phyloP scores from a whole-genome alignment of 2,113 vertebrate species.

The Hemibagrus wyckioides region DNA sequence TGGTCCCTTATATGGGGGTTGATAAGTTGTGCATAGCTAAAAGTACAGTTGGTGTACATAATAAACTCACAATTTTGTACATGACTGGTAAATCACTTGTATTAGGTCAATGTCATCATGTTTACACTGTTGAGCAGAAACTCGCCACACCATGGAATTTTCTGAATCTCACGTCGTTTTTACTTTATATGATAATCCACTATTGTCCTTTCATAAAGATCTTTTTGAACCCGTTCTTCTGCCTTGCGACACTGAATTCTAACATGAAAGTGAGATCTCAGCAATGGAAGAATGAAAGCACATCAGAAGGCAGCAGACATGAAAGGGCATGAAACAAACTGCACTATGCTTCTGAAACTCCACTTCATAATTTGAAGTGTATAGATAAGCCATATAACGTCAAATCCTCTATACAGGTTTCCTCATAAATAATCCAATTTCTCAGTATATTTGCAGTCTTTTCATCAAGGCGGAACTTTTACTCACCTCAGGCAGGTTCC shows the following conservation, averaged over 20 bases:
- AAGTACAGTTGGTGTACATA: background rate
- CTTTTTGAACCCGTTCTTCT: background rate
- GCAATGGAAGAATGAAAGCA: background rate
- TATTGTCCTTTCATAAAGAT: background rate
- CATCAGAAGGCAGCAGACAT: slow-evolving; percentile 1
- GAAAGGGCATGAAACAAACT: slow-evolving; percentile 28
- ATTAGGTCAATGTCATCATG: background rate
- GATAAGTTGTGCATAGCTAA: background rate
- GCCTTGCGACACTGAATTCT: background rate
- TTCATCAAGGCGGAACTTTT: background rate
- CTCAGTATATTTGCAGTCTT: background rate
- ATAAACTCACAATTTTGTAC: background rate
- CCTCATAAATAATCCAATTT: slow-evolving; percentile 5
- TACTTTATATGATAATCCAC: background rate
- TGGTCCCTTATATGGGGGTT: background rate
- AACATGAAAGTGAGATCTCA: slow-evolving; percentile 14
- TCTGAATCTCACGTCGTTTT: background rate
- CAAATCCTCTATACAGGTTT: slow-evolving; percentile 7
- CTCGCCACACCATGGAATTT: background rate
- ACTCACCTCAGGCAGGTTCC: slow-evolving; percentile 81
- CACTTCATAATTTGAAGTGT: background rate
- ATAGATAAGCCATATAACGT: background rate
- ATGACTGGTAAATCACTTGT: background rate
- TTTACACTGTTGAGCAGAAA: background rate
- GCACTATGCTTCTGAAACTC: background rate